Evolutionary conservation across 1,140 invertebrate species (phyloP), one percentile per base, ranked within the genome.

Genomic region (Contarinia nasturtii): DNA sequence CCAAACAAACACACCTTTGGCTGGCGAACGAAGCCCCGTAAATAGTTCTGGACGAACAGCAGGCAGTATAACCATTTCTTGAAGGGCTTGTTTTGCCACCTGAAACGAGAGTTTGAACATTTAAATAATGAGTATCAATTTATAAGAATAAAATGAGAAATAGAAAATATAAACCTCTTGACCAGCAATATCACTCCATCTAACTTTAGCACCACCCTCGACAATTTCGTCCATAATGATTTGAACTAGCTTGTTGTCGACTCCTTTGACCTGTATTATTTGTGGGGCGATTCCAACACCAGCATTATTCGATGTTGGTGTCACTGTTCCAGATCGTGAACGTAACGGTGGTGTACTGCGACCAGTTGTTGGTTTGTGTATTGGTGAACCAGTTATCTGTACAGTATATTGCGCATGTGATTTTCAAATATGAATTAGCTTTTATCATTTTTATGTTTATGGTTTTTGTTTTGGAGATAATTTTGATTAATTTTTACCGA

Each of bases 1-100:
- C 3, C 27, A 27, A 27, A 27, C 27, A 27, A n/a, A n/a, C 27
- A 27, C 10, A 27, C 27, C 43, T 33, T 44, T 44, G 43, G 43
- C 43, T 8, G 43, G 43, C 4, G 69, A 65, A 54, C 87, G 69
- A 14, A 95, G 64, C 19, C 94, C 94, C 11, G 88, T 95, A 61
- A 98, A 98, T 22, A 97, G 69, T 64, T 89, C 92, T 20, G 94
- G 94, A 56, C 93, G 70, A n/a, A 95, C 66, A 19, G 93, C 86
- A 7, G 94, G 94, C 55, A 94, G 71, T 18, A 98, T 90, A 4
- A 97, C 91, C 77, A 97, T 96, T 68, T 98, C 93, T 65, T 94
- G 86, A 8, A 98, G 72, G 1, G 91, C 92, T 68, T 95, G 89
- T 64, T 98, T 98, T 33, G 76, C 94, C 57, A 77, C 73, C 79